Base-by-base conservation (phyloP, 2,888 invertebrate genomes). In the Charanyca ferruginea region DNA sequence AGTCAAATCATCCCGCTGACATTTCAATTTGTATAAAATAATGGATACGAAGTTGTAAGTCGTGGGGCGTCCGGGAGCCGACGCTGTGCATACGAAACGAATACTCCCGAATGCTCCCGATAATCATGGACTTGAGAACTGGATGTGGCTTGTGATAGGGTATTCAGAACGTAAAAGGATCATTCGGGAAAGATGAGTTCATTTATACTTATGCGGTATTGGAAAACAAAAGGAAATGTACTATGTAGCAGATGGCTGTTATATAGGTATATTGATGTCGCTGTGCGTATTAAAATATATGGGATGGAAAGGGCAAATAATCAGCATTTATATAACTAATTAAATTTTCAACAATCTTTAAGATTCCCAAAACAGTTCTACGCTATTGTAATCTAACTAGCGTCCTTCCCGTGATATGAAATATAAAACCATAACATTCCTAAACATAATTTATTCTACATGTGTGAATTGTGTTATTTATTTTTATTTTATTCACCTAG, bases 11-110 rank as follows among this genome's bases (percentile, higher is more conserved):
- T 78, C 72, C 77, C 75, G 77, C 83, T 88, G 91, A 91, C 89
- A 84, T 90, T 90, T 91, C 90, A 91, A 91, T 91, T 91, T 91
- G 87, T 89, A 87, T 87, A 87, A 90, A 90, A 91, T 91, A 91
- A 90, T 89, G 84, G 85, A 63, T 69, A 77, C 61, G 65, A 71
- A 83, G 77, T 89, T 89, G 85, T 62, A 66, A 89, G 85, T 87
- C 89, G 64, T 57, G 59, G 57, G 73, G 80, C 85, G 87, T 85
- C 84, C 84, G 68, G 73, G 52, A 55, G 49, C 44, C 58, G 73
- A 83, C 73, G 83, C 66, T 64, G 71, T 74, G 90, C 85, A 89
- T 89, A 85, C 81, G 60, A 87, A 90, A 72, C 62, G 80, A 68
- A 63, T 41, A 53, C 57, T 64, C 58, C 67, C 54, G 44, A 57